Percentiles rank a stretch among this genome's conserved stretches.
phyloP scores from a whole-genome alignment of 2,113 vertebrate genomes.

The Ranitomeya variabilis region DNA sequence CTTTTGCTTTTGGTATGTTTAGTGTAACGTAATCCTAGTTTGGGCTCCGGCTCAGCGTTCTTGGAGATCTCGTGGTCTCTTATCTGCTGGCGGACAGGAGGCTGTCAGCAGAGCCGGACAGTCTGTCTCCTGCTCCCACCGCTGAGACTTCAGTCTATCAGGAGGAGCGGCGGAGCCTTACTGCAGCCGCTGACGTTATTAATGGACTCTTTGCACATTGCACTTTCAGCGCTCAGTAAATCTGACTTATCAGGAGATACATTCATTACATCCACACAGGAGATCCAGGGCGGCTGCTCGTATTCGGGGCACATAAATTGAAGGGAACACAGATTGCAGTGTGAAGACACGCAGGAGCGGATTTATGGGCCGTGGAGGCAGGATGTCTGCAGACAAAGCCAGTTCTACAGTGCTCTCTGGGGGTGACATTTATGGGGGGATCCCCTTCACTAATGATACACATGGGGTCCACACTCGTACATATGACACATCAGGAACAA shows the following conservation, averaged over 20 bases:
- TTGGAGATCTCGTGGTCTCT: slow-evolving; percentile 26
- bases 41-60: not conserved
- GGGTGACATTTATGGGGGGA: not conserved
- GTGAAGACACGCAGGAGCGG: not conserved
- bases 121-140: slow-evolving; percentile 54
- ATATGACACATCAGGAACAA: too few relatives aligned
- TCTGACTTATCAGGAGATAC: slow-evolving; percentile 35
- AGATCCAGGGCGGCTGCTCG: not conserved
- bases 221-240: slow-evolving; percentile 32
- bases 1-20: slow-evolving; percentile 9
- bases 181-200: slow-evolving; percentile 6
- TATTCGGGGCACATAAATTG: not conserved
- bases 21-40: slow-evolving; percentile 20
- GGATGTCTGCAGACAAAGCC: not conserved
- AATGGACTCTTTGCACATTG: slow-evolving; percentile 32
- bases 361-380: slow-evolving; percentile 2
- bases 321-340: not conserved
- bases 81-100: slow-evolving; percentile 40
- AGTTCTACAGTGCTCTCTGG: not conserved
- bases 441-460: not conserved
- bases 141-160: slow-evolving; percentile 24
- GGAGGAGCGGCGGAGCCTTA: slow-evolving; percentile 34
- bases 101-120: slow-evolving; percentile 52
- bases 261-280: not conserved
- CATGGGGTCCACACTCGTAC: not conserved